phyloP scores from a whole-genome alignment of 1,140 invertebrate species.

The Pogonus chalceus region DNA sequence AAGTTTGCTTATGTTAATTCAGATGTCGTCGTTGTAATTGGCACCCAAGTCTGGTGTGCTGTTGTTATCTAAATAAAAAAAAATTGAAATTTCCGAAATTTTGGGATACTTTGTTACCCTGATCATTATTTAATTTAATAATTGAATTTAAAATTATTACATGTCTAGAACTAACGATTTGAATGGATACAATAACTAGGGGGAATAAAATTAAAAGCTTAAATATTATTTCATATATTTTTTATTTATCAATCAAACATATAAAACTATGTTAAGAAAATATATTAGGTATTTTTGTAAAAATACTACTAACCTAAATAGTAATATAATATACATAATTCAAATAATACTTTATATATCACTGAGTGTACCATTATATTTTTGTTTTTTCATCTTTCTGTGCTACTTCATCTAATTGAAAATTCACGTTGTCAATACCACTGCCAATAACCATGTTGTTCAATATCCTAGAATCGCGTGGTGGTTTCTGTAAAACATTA shows the following conservation, averaged over 20 bases:
- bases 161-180: no score
- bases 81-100: no score
- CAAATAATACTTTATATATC: background rate
- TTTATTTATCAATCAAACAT: background rate
- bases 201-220: no score
- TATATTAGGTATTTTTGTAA: background rate
- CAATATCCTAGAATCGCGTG: background rate
- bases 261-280: background rate
- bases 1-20: no score
- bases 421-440: background rate
- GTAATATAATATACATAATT: background rate
- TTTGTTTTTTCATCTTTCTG: background rate
- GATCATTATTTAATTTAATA: no score
- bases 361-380: background rate
- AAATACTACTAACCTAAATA: background rate
- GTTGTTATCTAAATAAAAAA: no score
- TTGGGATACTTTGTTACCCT: no score
- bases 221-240: no score
- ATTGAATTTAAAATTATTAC: no score
- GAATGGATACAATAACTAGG: no score
- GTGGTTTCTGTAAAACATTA: background rate
- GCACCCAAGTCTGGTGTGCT: no score
- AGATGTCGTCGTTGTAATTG: no score
- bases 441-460: background rate
- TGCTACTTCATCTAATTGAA: background rate